Base-by-base conservation (phyloP, 2,113 vertebrate genomes). In the Anoplopoma fimbria region DNA sequence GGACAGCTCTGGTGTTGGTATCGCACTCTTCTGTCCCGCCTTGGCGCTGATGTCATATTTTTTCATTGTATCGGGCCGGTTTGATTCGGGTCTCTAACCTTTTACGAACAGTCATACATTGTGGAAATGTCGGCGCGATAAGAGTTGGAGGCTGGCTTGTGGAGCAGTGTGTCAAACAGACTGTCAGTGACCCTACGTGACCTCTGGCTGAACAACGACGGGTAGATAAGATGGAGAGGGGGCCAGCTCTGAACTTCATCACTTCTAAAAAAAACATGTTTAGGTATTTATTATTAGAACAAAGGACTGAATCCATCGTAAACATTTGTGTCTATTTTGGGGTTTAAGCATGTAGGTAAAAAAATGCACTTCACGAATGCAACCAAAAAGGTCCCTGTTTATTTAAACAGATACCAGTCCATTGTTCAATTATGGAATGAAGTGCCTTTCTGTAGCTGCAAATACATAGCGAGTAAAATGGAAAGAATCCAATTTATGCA, bases 151-250 rank as follows among this genome's bases (percentile, higher is more conserved):
- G 29, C 27, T 25, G 10, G 5, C 19, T 27, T 68, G 73, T 36
- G n/a, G 62, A 61, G 33, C 14, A 45, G 60, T 25, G 84, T 72
- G 81, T 87, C 78, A 77, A 74, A 85, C 57, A 82, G 47, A 65
- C 75, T 85, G 72, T 58, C 68, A 57, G 42, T 57, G 85, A 91
- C 78, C 78, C 19, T n/a, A 47, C 4, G 21, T 86, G 85, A 84
- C 77, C 83, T 29, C 42, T 27, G 36, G 60, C 60, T 81, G 65
- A 82, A 82, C 81, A 72, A 31, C 61, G 71, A 78, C 4, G 64
- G 53, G 14, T 1, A 57, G 79, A 89, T 77, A 47, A 36, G 77
- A n/a, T 38, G 42, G 9, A 61, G 40, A 63, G 57, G 15, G 15
- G 63, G 67, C 34, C 31, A 9, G 45, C 38, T 72, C 65, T 69